Evolutionary conservation across 2,797 vertebrate genomes (phyloP).

Genomic region (Ctenopoma kingsleyae): DNA sequence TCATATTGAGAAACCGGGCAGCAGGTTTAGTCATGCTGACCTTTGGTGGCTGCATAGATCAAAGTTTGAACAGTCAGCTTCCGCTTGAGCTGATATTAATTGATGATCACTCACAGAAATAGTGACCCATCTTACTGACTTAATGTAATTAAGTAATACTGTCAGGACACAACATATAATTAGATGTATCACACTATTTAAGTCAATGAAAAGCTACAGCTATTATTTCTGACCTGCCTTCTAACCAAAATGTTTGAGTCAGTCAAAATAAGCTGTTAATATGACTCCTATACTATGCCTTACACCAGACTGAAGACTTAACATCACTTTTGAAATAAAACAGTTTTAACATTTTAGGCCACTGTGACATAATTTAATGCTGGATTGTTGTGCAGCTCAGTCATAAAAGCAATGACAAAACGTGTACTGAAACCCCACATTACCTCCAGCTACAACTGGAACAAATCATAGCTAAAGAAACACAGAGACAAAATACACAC

Average conservation of each 20-base stretch:
- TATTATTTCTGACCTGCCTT: neutral
- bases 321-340: neutral
- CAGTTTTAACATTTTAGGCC: neutral
- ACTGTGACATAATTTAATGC: neutral
- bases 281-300: neutral
- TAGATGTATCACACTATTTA: neutral
- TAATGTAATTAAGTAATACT: neutral
- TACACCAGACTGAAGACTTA: neutral
- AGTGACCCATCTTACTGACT: neutral
- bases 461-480: neutral
- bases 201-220: neutral
- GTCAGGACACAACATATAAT: neutral
- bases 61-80: slow-evolving; percentile 35
- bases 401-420: neutral
- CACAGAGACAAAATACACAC: neutral
- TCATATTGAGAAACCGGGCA: slow-evolving; percentile 57
- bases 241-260: neutral
- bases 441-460: neutral
- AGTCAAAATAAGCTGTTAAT: neutral
- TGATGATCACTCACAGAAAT: neutral
- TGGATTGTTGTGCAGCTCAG: neutral
- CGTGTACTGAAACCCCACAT: neutral
- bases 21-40: slow-evolving; percentile 63
- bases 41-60: slow-evolving; percentile 47
- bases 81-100: slow-evolving; percentile 10